phyloP scores from a whole-genome alignment of 2,888 invertebrate species.

The Drosophila nigritarsus region DNA sequence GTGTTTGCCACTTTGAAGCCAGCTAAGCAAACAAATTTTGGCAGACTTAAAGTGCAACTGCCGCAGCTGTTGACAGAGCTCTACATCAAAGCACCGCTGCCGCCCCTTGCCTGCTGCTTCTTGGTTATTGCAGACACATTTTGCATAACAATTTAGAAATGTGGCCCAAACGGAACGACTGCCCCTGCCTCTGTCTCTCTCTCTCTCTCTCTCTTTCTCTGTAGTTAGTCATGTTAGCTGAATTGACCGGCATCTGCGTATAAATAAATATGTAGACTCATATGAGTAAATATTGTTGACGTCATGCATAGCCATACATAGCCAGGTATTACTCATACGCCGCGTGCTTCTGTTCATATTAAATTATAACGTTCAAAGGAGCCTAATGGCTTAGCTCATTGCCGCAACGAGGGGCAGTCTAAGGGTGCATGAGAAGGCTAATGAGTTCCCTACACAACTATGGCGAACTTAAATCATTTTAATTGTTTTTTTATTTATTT shows the following conservation, averaged over 20 bases:
- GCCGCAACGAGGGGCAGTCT: not conserved
- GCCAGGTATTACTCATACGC: conserved; percentile 60
- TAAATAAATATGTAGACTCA: conserved; percentile 32
- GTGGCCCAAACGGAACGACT: conserved; percentile 30
- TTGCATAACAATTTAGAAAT: conserved; percentile 49
- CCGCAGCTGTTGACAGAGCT: conserved; percentile 43
- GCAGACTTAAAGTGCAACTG: conserved; percentile 55
- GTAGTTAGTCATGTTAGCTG: conserved; percentile 41
- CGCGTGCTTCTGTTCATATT: conserved; percentile 46
- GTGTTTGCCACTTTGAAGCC: not conserved
- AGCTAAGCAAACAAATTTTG: conserved; percentile 45
- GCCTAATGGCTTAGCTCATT: conserved; percentile 36
- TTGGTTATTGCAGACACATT: conserved; percentile 26
- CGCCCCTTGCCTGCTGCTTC: not conserved
- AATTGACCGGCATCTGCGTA: conserved; percentile 37
- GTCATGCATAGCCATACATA: conserved; percentile 30
- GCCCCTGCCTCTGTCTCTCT: not conserved
- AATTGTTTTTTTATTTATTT: not conserved
- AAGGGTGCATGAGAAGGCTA: not conserved
- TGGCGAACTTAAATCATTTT: not conserved
- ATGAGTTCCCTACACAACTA: not conserved
- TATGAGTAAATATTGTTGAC: conserved; percentile 45
- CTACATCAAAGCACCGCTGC: not conserved
- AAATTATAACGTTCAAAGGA: conserved; percentile 45
- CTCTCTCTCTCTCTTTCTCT: conserved; percentile 11